Evolutionary conservation across 2,113 vertebrate genomes (phyloP), one percentile per base, ranked within the genome.

Genomic region (Lepisosteus oculatus): DNA sequence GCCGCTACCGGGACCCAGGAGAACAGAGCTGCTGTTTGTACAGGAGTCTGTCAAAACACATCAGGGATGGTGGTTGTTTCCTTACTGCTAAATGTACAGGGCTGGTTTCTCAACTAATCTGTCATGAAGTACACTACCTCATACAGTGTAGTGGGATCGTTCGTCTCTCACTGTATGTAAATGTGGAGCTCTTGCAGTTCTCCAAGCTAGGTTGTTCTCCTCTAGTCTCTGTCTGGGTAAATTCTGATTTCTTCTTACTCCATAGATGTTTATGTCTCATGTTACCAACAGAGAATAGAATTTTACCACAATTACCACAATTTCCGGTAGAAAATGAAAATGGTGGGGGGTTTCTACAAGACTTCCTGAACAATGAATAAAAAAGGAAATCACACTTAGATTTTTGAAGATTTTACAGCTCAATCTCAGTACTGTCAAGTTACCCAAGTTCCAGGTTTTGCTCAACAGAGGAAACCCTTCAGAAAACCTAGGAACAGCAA

Each of bases 31-130:
- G 41, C 51, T 64, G 61, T 74, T 63, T 69, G 67, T 56, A 69
- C 72, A 69, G 72, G 67, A 69, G 72, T 74, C 72, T 74, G 61
- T 74, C 72, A 69, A 69, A 74, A 69, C 72, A 69, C 14, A 42
- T 15, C 51, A 3, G 12, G 54, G 66, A 54, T 55, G 66, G 51
- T 9, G 43, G 65, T n/a, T 43, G 44, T 43, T 68, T 68, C 66
- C 66, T 51, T 41, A 8, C 47, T 9, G 6, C 47, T 56, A 55
- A 55, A 73, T 68, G 68, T 73, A 73, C 57, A 47, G 59, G 55
- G 61, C 41, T 64, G 45, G 61, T 74, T 45, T 61, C 45, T 43
- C 42, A 45, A 13, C 44, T 8, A 8, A 47, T 61, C 59, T 44
- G 57, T 69, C 67, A 55, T 57, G 69, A 65, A 65, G 43, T 59